Evolutionary conservation across 2,113 vertebrate genomes (phyloP), one percentile per base, ranked within the genome.

Genomic region (Petrocephalus zakoni): DNA sequence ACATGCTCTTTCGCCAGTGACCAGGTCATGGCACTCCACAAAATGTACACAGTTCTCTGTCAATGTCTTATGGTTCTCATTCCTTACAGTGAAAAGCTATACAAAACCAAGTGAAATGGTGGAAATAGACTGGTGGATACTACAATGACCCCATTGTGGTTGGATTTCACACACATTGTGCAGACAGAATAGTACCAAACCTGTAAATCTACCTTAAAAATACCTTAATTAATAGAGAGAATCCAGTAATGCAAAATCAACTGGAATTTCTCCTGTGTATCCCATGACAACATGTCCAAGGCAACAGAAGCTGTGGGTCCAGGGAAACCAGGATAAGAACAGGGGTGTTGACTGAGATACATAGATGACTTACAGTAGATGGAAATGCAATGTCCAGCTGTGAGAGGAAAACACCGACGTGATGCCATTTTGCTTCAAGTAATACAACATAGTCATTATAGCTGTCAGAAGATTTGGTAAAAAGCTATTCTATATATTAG

Each of bases 1-100:
- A 94, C 94, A 94, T 90, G 88, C 94, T 93, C 93, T 94, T 91
- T 92, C 93, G 92, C 91, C 92, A 87, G 92, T 89, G 88, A 72
- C 92, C 90, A 52, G 92, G 29, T 90, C 92, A 91, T 82, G 88
- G 89, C 90, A 91, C 88, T 90, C 89, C 34, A 89, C 83, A 75
- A 68, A 89, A 82, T 81, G 87, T 90, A 55, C 87, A 89, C 87
- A 92, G 84, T 89, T 90, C 87, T 89, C 89, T 87, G 87, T 90
- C 90, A 93, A 92, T 90, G 91, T 92, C 90, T 92, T 93, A 91
- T 90, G 90, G 91, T 93, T 93, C 94, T 90, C 87, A 90, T 91
- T 91, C 21, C 58, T 22, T 13, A 61, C 81, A 90, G 78, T 25
- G 82, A 29, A 58, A 88, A 88, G 6, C n/a, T 89, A 34, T 78